A percentile compares a stretch with the other conserved stretches of the same genome.
phyloP scores from a whole-genome alignment of 2,888 invertebrate species.

The Eledone cirrhosa region DNA sequence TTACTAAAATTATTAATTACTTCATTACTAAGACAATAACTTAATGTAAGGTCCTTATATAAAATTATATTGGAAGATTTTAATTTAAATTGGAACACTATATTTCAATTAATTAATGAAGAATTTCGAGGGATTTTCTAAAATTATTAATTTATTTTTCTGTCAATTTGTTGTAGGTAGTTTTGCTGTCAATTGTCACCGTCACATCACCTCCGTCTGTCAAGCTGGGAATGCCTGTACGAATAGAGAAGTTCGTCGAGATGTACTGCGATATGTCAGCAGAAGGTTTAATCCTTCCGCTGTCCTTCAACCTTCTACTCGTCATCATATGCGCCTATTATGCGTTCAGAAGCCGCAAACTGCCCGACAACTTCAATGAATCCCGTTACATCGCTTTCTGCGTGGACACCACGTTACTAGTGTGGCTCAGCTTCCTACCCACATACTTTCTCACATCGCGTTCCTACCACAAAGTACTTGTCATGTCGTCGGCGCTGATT shows the following conservation, averaged over 20 bases:
- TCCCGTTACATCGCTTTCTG: constrained; percentile 56
- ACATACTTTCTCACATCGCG: constrained; percentile 47
- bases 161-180: constrained; percentile 29
- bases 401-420: constrained; percentile 49
- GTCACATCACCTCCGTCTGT: constrained; percentile 41
- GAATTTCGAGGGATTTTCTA: no score
- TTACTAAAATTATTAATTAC: no score
- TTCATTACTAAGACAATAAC: no score
- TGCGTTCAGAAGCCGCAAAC: constrained; percentile 57
- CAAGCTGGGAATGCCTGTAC: constrained; percentile 44
- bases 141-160: no score
- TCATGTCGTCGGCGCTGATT: constrained; percentile 47
- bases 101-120: no score
- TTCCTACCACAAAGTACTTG: constrained; percentile 40
- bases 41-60: no score
- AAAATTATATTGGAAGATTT: no score
- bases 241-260: constrained; percentile 47
- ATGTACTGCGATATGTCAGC: constrained; percentile 46
- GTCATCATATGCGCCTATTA: constrained; percentile 50
- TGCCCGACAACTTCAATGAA: constrained; percentile 61
- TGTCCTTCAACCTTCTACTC: constrained; percentile 51
- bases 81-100: no score
- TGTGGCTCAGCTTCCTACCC: constrained; percentile 50
- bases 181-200: constrained; percentile 12
- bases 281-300: constrained; percentile 45